Percentiles rank a stretch among this genome's conserved stretches.
phyloP scores from a whole-genome alignment of 2,888 invertebrate species.

The Orthosia incerta region DNA sequence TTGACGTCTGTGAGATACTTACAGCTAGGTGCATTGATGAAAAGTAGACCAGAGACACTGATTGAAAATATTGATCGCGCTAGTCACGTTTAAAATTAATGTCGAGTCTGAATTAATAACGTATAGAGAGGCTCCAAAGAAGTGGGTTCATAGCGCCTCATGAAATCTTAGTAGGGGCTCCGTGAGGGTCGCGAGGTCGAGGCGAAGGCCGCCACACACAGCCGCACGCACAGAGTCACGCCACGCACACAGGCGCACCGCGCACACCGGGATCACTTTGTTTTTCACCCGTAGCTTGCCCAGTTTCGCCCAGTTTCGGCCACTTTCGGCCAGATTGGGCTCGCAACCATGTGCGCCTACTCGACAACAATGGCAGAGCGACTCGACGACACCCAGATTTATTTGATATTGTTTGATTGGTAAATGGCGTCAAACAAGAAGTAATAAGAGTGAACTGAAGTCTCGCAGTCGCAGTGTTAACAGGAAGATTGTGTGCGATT shows the following conservation, averaged over 20 bases:
- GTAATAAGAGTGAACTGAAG: slow-evolving; percentile 15
- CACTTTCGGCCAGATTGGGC: slow-evolving; percentile 21
- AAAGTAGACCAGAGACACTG: slow-evolving; percentile 1
- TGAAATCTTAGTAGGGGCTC: slow-evolving; percentile 45
- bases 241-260: neutral
- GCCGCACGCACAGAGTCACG: slow-evolving; percentile 1
- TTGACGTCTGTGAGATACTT: neutral
- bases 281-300: slow-evolving; percentile 40
- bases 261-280: slow-evolving; percentile 26
- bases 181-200: slow-evolving; percentile 47
- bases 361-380: neutral
- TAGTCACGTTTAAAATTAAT: slow-evolving; percentile 28
- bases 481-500: slow-evolving; percentile 9
- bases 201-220: slow-evolving; percentile 58
- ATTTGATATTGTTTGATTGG: slow-evolving; percentile 24
- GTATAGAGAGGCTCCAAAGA: slow-evolving; percentile 14
- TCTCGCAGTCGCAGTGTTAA: neutral
- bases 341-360: neutral
- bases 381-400: slow-evolving; percentile 11
- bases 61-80: slow-evolving; percentile 35
- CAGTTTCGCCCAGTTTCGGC: slow-evolving; percentile 26
- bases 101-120: slow-evolving; percentile 35
- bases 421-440: slow-evolving; percentile 8
- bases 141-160: slow-evolving; percentile 21
- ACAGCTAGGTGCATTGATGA: neutral